phyloP scores from a whole-genome alignment of 2,797 vertebrate genomes.

The Sylvilagus floridanus region DNA sequence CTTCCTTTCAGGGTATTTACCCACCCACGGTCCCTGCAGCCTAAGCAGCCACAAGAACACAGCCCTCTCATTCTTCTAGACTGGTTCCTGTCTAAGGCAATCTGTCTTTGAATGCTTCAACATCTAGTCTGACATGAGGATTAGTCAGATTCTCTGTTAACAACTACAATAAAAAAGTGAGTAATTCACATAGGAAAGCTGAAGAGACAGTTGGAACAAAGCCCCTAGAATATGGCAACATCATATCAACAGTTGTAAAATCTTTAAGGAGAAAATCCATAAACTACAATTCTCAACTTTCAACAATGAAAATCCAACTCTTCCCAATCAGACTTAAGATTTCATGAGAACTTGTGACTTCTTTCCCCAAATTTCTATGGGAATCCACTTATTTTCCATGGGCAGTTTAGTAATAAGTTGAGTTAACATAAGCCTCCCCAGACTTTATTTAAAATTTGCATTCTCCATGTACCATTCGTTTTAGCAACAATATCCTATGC shows the following conservation, averaged over 20 bases:
- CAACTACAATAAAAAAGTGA: background rate
- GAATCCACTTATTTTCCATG: slow-evolving; percentile 25
- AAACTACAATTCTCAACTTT: background rate
- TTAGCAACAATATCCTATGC: background rate
- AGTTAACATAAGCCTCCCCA: slow-evolving; percentile 22
- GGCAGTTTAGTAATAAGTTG: slow-evolving; percentile 36
- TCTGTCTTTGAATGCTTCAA: background rate
- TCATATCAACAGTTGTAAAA: background rate
- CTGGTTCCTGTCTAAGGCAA: background rate
- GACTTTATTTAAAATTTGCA: slow-evolving; percentile 16
- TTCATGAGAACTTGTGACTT: background rate
- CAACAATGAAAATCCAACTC: background rate
- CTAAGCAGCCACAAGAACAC: background rate
- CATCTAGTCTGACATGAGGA: background rate
- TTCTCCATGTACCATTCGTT: background rate
- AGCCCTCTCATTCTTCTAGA: background rate
- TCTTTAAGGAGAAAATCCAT: background rate
- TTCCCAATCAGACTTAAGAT: background rate
- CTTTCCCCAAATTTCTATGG: background rate
- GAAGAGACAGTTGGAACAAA: background rate
- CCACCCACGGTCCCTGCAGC: background rate
- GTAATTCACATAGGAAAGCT: background rate
- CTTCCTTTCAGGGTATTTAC: background rate
- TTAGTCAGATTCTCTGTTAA: background rate
- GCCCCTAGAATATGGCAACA: background rate